These are phyloP conservation scores for Conopomorpha cramerella DNA, from an alignment of 1,140 invertebrate genomes.

Conservation along the genomic window DNA sequence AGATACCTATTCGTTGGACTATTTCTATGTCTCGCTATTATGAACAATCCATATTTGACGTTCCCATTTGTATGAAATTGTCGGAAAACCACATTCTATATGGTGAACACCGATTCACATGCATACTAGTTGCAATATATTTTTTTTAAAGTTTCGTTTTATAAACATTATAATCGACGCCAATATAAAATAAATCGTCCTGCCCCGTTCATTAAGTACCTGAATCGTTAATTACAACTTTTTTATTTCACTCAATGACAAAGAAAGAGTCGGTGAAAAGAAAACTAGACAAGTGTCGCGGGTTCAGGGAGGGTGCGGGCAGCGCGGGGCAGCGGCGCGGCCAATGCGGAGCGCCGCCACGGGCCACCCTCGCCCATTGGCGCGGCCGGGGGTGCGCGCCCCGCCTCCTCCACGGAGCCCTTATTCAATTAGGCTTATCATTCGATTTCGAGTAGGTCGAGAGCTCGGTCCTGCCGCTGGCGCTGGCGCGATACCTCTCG, in stretches of 20 bases:
- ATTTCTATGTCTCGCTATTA: too few relatives aligned
- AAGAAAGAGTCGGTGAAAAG: slow-evolving; percentile 59
- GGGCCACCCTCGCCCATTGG: slow-evolving; percentile 34
- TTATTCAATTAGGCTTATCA: slow-evolving; percentile 65
- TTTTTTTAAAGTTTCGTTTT: background rate
- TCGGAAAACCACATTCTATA: too few relatives aligned
- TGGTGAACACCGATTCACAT: background rate
- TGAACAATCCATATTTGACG: too few relatives aligned
- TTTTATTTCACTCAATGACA: slow-evolving; percentile 61
- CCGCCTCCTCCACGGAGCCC: slow-evolving; percentile 54
- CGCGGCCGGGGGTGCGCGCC: slow-evolving; percentile 32
- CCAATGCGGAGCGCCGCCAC: slow-evolving; percentile 27
- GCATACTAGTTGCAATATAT: background rate
- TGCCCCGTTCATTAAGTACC: slow-evolving; percentile 51
- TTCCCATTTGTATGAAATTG: too few relatives aligned
- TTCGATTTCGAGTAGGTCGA: slow-evolving; percentile 61
- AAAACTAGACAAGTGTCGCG: slow-evolving; percentile 60
- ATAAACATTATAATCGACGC: background rate
- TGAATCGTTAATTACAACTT: slow-evolving; percentile 59
- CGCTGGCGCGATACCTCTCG: too few relatives aligned
- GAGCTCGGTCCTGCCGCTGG: slow-evolving; percentile 48
- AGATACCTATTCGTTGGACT: too few relatives aligned
- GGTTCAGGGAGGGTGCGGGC: slow-evolving; percentile 19
- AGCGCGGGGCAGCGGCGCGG: slow-evolving; percentile 17
- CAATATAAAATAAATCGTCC: too few relatives aligned